Conservation (phyloP, 2,888 invertebrate species). For the Conchocele bisecta region DNA sequence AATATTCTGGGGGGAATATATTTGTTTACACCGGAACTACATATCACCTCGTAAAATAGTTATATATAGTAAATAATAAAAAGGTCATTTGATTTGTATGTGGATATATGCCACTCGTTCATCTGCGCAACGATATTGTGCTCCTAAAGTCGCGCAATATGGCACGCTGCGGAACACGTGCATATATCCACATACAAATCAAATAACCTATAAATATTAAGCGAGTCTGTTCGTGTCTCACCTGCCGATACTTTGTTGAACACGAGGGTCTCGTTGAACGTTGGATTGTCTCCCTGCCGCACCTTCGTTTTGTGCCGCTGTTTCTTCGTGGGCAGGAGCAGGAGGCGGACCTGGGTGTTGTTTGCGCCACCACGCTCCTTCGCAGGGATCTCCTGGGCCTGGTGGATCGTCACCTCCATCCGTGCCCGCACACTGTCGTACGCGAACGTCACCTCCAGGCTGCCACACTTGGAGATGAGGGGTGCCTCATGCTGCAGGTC, state of each 20-base stretch:
- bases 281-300: conserved; percentile 94
- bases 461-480: conserved; percentile 86
- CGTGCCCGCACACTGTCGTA: conserved; percentile 95
- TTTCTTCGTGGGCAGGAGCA: conserved; percentile 94
- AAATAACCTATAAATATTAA: no score
- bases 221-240: no score
- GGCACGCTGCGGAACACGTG: no score
- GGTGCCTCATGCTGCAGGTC: conserved; percentile 81
- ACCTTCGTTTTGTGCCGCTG: conserved; percentile 97
- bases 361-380: conserved; percentile 80
- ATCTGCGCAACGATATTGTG: no score
- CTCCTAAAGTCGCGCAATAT: no score
- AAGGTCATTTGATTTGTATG: no score
- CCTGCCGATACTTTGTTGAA: conserved; percentile 89
- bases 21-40: no score
- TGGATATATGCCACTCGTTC: no score
- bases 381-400: conserved; percentile 91
- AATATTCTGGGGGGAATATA: no score
- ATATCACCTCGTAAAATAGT: no score
- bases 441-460: conserved; percentile 92
- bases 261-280: conserved; percentile 96
- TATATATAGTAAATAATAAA: no score
- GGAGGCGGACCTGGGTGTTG: conserved; percentile 87
- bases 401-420: conserved; percentile 95
- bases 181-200: no score